phyloP scores from a whole-genome alignment of 2,888 invertebrate genomes.

The Acholoe squamosa region DNA sequence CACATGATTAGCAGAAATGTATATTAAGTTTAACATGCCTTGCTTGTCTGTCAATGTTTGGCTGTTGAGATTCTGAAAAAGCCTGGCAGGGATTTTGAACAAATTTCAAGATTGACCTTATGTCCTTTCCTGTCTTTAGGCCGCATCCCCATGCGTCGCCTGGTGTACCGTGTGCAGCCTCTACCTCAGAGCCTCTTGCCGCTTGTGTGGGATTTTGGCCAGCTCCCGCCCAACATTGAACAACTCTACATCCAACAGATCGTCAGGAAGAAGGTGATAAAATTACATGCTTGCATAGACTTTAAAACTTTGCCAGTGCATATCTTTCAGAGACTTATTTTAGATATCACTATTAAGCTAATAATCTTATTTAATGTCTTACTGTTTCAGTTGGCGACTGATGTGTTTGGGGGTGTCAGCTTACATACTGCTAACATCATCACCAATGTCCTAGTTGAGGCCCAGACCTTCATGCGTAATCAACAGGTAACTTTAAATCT shows the following conservation, averaged over 20 bases:
- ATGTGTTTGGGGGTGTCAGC: not conserved
- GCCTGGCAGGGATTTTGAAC: too few species aligned
- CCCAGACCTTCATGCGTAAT: constrained; percentile 77
- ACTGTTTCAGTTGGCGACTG: not conserved
- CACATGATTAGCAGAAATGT: too few species aligned
- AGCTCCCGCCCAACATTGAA: constrained; percentile 76
- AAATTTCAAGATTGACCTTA: too few species aligned
- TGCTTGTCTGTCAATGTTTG: too few species aligned
- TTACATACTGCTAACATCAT: not conserved
- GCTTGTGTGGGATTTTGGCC: constrained; percentile 82
- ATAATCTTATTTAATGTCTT: too few species aligned
- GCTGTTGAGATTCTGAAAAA: too few species aligned
- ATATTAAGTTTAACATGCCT: too few species aligned
- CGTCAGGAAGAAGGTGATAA: constrained; percentile 69
- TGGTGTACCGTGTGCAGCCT: constrained; percentile 81
- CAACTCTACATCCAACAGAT: constrained; percentile 79
- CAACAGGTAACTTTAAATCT: constrained; percentile 75
- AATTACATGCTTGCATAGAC: not conserved
- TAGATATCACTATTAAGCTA: too few species aligned
- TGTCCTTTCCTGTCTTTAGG: too few species aligned
- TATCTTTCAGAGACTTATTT: too few species aligned
- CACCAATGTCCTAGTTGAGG: constrained; percentile 73
- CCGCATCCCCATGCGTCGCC: constrained; percentile 79
- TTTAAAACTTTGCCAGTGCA: not conserved
- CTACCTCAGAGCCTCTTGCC: constrained; percentile 80